phyloP scores from a whole-genome alignment of 2,113 vertebrate genomes.

The Charina bottae region DNA sequence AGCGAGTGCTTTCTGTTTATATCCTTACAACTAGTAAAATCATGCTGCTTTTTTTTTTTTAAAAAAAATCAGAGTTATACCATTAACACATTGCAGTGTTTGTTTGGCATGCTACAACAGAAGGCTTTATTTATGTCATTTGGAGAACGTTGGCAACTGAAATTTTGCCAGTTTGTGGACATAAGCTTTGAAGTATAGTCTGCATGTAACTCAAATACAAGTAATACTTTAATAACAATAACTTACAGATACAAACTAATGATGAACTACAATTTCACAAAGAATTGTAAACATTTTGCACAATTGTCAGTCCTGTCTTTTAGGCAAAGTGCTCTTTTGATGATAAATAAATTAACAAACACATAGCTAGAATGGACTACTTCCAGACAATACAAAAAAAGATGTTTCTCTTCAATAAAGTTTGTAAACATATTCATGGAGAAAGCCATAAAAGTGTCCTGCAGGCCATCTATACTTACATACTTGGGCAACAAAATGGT shows the following conservation, averaged over 20 bases:
- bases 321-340: conserved; percentile 85
- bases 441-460: conserved; percentile 80
- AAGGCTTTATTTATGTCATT: conserved; percentile 77
- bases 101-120: conserved; percentile 74
- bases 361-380: conserved; percentile 77
- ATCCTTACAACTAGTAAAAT: not conserved
- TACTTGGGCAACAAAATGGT: conserved; percentile 72
- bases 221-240: conserved; percentile 80
- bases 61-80: conserved; percentile 35
- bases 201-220: conserved; percentile 81
- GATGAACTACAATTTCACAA: conserved; percentile 81
- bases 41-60: not conserved
- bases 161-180: conserved; percentile 78
- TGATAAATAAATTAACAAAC: conserved; percentile 87
- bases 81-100: conserved; percentile 61
- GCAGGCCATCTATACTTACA: conserved; percentile 77
- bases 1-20: not conserved
- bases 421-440: conserved; percentile 79
- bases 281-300: conserved; percentile 85
- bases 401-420: conserved; percentile 68
- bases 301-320: conserved; percentile 81
- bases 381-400: conserved; percentile 81
- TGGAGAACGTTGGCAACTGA: conserved; percentile 74
- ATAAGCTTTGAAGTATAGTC: conserved; percentile 77
- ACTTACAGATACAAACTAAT: conserved; percentile 83